Evolutionary conservation across 2,888 invertebrate genomes (phyloP).

Genomic region (Cremastobaeus sp.): DNA sequence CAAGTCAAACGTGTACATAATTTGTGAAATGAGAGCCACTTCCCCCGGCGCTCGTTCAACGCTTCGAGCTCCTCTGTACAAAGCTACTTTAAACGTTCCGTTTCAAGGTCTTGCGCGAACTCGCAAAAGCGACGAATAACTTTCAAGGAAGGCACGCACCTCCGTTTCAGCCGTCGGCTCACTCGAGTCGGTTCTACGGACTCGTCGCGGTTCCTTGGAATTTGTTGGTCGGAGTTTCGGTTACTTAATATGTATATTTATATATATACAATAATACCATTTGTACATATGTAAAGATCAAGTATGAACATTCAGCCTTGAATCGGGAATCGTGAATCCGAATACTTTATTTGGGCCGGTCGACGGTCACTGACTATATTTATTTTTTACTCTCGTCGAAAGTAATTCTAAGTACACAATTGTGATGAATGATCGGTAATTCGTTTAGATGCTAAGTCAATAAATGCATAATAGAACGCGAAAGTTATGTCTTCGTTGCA

Average conservation of each 20-base stretch:
- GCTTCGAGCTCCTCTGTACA: neutral
- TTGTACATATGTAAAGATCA: constrained; percentile 49
- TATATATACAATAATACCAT: neutral
- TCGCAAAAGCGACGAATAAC: neutral
- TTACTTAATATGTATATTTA: constrained; percentile 13
- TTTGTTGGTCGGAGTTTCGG: neutral
- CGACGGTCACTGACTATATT: constrained; percentile 25
- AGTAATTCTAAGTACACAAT: constrained; percentile 49
- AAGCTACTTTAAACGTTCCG: neutral
- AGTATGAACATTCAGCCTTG: constrained; percentile 10
- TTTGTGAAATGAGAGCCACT: no score
- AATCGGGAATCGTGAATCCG: constrained; percentile 16
- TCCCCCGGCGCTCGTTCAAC: no score
- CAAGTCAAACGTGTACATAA: no score
- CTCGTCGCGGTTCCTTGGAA: constrained; percentile 4
- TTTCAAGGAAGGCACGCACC: no score
- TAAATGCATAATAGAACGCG: constrained; percentile 16
- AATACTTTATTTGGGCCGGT: neutral
- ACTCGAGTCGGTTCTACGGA: no score
- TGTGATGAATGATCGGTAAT: constrained; percentile 37
- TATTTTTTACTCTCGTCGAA: constrained; percentile 42
- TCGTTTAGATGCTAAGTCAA: constrained; percentile 12
- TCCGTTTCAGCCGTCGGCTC: no score
- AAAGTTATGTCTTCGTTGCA: constrained; percentile 16
- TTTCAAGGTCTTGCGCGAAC: neutral